phyloP scores from a whole-genome alignment of 2,888 invertebrate species.

The Hyalella azteca region DNA sequence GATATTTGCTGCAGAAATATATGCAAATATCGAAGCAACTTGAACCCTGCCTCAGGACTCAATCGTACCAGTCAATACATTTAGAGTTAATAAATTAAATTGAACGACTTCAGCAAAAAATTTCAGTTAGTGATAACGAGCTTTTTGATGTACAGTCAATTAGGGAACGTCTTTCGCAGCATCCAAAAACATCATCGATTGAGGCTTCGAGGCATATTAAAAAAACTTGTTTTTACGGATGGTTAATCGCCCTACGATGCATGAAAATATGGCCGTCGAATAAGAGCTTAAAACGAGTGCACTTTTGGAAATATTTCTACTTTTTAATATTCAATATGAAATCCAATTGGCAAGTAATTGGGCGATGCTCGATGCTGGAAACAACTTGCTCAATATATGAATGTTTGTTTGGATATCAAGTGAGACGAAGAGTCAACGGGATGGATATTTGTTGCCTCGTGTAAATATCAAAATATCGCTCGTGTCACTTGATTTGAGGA shows the following conservation, averaged over 20 bases:
- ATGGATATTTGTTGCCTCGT: background rate
- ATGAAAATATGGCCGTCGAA: background rate
- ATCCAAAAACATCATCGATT: background rate
- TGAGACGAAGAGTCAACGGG: background rate
- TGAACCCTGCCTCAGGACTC: no score
- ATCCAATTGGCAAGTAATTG: slow-evolving; percentile 34
- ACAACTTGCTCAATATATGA: slow-evolving; percentile 20
- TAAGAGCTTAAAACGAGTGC: background rate
- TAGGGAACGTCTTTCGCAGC: background rate
- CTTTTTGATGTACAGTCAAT: background rate
- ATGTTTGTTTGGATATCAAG: background rate
- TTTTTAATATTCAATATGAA: slow-evolving; percentile 13
- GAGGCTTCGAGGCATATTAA: background rate
- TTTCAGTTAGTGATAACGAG: no score
- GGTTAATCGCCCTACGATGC: background rate
- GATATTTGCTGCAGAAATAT: no score
- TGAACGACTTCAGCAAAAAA: no score
- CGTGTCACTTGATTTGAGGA: slow-evolving; percentile 6
- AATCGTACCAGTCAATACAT: no score
- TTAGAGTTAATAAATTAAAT: no score
- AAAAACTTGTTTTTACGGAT: background rate
- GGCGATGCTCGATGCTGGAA: slow-evolving; percentile 17
- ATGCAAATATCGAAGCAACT: no score
- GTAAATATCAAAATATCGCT: background rate
- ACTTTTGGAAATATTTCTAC: background rate